phyloP scores from a whole-genome alignment of 2,113 vertebrate genomes.

The Formicarius rufipectus region DNA sequence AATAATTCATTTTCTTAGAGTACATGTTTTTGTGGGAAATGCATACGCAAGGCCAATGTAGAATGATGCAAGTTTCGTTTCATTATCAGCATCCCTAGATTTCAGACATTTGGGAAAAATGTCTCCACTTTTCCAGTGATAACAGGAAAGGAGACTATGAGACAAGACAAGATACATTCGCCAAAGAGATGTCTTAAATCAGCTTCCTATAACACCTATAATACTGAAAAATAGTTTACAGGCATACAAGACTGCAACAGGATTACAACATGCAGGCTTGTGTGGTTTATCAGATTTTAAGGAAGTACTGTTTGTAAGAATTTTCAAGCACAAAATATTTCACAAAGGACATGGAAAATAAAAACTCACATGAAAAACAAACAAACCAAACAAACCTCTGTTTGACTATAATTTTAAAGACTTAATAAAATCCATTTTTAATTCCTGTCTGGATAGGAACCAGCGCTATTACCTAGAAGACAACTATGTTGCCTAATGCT shows the following conservation, averaged over 20 bases:
- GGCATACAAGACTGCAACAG: not conserved
- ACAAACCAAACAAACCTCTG: not conserved
- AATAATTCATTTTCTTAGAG: not conserved
- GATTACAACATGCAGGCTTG: not conserved
- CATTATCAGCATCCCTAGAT: not conserved
- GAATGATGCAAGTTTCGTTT: not conserved
- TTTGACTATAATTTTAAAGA: not conserved
- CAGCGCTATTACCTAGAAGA: not conserved
- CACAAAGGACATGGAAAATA: not conserved
- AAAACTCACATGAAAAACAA: not conserved
- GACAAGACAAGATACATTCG: not conserved
- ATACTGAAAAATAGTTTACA: not conserved
- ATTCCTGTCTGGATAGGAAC: not conserved
- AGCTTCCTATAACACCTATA: not conserved
- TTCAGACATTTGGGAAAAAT: not conserved
- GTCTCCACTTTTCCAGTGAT: not conserved
- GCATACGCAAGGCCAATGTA: rapidly evolving
- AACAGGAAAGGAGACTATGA: not conserved
- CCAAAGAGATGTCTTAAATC: not conserved
- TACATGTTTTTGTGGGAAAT: not conserved
- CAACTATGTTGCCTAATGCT: not conserved
- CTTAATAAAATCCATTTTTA: not conserved
- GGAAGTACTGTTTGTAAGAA: not conserved
- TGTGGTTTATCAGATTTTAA: not conserved
- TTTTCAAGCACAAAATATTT: not conserved